Base-by-base conservation (phyloP, 2,113 vertebrate genomes). In the Colinus virginianus region DNA sequence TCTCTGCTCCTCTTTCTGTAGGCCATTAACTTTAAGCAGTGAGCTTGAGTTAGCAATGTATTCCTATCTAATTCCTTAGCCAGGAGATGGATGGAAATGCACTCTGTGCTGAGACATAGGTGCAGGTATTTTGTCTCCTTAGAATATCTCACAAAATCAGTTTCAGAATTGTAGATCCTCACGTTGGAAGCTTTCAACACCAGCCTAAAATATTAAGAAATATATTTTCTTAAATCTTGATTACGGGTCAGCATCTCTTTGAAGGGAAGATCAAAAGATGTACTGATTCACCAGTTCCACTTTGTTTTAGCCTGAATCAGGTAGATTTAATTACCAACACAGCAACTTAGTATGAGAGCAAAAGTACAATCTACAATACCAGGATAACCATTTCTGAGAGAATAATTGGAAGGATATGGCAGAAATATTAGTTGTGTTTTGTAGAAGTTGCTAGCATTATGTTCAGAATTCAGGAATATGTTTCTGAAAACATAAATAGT, bases 41-140 rank as follows among this genome's bases (percentile, higher is more conserved):
- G 45, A 12, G 48, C 48, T 90, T 68, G 70, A 84, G 28, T 59
- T 6, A 9, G 55, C 45, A 78, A 13, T 28, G 6, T 53, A 72
- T 81, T 90, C 62, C 26, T 75, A 71, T 74, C 59, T 87, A 89
- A 92, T 89, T 95, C 43, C 64, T 83, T 87, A 82, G 68, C 70
- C 48, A 64, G 51, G 11, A 53, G 34, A 58, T 20, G n/a, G 83
- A 79, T 55, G 74, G 78, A 91, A 88, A 84, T 16, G 42, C 4
- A 48, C 23, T 66, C n/a, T 36, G 56, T 82, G 18, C 49, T 59
- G 38, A 89, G 58, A 79, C 8, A 74, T 49, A 78, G 28, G 7
- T n/a, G n/a, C 12, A 76, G 49, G 58, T 64, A 45, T 51, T 64
- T 78, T 77, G 49, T 34, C 20, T 48, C 13, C 34, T 74, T 46